Percentiles rank a stretch among this genome's conserved stretches.
These are phyloP conservation scores for Melanogrammus aeglefinus DNA, from an alignment of 2,797 vertebrate species.

Conservation along the genomic window DNA sequence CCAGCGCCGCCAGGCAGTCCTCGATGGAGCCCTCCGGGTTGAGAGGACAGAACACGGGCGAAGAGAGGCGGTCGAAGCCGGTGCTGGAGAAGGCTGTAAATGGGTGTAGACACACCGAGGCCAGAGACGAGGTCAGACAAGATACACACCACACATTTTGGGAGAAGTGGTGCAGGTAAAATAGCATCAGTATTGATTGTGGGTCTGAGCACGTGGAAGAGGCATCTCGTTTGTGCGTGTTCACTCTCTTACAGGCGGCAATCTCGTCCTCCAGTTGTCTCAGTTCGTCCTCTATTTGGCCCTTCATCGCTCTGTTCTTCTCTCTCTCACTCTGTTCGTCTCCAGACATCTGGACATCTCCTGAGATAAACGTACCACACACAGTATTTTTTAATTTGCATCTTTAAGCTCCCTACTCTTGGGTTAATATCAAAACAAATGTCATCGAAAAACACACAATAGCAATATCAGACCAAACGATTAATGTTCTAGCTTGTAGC, in stretches of 20 bases:
- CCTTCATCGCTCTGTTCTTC: slow-evolving; percentile 69
- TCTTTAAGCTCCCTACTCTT: too few relatives aligned
- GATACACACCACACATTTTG: not conserved
- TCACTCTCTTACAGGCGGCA: slow-evolving; percentile 76
- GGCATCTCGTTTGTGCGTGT: slow-evolving; percentile 6
- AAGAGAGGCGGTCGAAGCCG: slow-evolving; percentile 85
- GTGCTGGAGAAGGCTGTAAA: slow-evolving; percentile 77
- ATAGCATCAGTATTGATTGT: not conserved
- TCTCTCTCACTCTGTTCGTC: slow-evolving; percentile 49
- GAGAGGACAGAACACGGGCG: slow-evolving; percentile 86
- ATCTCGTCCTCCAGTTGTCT: slow-evolving; percentile 86
- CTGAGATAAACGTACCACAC: slow-evolving; percentile 37
- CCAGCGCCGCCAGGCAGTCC: slow-evolving; percentile 83
- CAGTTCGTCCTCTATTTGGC: slow-evolving; percentile 85
- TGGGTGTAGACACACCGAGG: not conserved
- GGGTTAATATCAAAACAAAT: too few relatives aligned
- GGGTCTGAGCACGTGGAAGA: not conserved
- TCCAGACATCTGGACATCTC: slow-evolving; percentile 32
- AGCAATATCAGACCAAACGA: not conserved
- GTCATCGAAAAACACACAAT: not conserved
- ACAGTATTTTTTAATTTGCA: too few relatives aligned
- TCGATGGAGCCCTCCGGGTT: slow-evolving; percentile 87
- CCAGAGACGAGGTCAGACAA: not conserved
- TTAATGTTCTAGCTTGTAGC: not conserved
- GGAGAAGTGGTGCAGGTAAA: not conserved